These are phyloP conservation scores for Drosophila miranda DNA, from an alignment of 1,140 invertebrate species.

Conservation along the genomic window DNA sequence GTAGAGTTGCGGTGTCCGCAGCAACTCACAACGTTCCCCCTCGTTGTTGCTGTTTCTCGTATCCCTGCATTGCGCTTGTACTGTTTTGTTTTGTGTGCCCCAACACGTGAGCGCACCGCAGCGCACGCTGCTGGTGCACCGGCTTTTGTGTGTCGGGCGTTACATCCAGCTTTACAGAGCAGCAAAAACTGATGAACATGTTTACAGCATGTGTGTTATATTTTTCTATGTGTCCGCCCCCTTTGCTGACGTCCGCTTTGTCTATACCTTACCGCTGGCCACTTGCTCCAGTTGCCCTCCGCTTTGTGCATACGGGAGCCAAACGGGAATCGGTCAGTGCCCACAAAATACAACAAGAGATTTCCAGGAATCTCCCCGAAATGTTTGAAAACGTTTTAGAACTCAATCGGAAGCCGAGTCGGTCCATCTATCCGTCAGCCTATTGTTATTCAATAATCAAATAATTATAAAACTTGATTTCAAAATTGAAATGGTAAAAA, in stretches of 20 bases:
- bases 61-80: constrained; percentile 65
- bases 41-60: constrained; percentile 20
- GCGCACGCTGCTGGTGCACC: constrained; percentile 57
- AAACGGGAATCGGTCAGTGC: too few relatives aligned
- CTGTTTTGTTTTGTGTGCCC: constrained; percentile 59
- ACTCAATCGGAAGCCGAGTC: too few relatives aligned
- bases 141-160: constrained; percentile 62
- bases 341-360: too few relatives aligned
- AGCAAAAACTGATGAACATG: constrained; percentile 66
- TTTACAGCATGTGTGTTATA: constrained; percentile 70
- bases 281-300: constrained; percentile 29
- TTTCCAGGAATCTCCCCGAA: too few relatives aligned
- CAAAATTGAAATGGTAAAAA: too few relatives aligned
- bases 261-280: constrained; percentile 11
- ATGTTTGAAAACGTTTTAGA: too few relatives aligned
- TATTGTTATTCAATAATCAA: too few relatives aligned
- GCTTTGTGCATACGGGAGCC: too few relatives aligned
- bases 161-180: constrained; percentile 23
- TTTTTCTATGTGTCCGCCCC: constrained; percentile 14
- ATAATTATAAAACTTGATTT: too few relatives aligned
- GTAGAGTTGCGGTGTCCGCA: too few relatives aligned
- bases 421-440: too few relatives aligned
- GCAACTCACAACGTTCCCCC: too few relatives aligned
- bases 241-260: constrained; percentile 9
- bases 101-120: constrained; percentile 72